A percentile compares a stretch with the other conserved stretches of the same genome.
phyloP scores from a whole-genome alignment of 2,888 invertebrate genomes.

The Aphrophora alni region DNA sequence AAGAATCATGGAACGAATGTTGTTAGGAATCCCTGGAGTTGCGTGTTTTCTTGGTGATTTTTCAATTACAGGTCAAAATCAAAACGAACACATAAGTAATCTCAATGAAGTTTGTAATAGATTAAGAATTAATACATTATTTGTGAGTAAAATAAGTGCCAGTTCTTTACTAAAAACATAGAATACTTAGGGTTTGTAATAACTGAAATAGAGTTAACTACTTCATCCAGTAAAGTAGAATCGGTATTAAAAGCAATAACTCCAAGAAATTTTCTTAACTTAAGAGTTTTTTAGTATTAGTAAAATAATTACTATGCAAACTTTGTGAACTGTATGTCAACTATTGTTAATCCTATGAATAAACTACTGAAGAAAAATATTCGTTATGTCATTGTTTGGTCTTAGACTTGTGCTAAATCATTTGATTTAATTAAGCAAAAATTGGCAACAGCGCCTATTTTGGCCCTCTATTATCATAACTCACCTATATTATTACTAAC shows the following conservation, averaged over 20 bases:
- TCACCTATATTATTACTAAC: too few species aligned
- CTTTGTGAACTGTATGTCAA: too few species aligned
- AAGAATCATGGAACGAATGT: conserved; percentile 52
- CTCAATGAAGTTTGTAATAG: conserved; percentile 46
- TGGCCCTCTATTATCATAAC: too few species aligned
- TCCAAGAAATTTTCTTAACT: conserved; percentile 19
- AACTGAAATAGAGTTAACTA: conserved; percentile 45
- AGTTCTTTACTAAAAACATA: conserved; percentile 52
- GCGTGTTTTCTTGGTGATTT: conserved; percentile 54
- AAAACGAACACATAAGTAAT: conserved; percentile 16
- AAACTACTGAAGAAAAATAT: too few species aligned
- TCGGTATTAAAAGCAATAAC: conserved; percentile 40
- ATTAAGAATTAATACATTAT: conserved; percentile 49
- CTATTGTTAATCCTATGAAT: too few species aligned
- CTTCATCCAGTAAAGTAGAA: conserved; percentile 42
- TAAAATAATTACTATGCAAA: too few species aligned
- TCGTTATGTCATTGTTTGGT: too few species aligned
- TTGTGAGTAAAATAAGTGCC: conserved; percentile 53
- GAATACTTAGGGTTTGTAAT: conserved; percentile 52
- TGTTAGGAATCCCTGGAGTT: conserved; percentile 52
- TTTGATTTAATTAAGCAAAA: too few species aligned
- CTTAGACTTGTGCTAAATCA: too few species aligned
- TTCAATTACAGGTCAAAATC: conserved; percentile 50
- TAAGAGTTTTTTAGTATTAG: conserved; percentile 15
- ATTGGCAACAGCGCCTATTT: too few species aligned